Percentiles rank a stretch among this genome's conserved stretches.
These are phyloP conservation scores for Drosophila rubida DNA, from an alignment of 2,888 invertebrate genomes.

Conservation along the genomic window DNA sequence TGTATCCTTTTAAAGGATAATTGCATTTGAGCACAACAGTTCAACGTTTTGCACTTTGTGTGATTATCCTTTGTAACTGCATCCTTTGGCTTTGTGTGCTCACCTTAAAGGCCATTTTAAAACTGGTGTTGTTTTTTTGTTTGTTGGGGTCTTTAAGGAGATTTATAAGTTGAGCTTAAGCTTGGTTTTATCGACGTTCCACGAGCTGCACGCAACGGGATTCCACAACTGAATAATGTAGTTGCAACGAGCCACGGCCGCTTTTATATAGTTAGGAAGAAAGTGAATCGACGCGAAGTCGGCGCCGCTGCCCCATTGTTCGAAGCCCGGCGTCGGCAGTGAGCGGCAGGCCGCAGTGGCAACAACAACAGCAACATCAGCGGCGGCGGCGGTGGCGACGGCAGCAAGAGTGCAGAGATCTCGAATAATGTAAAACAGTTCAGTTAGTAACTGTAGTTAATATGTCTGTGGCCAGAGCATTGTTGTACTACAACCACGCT, in stretches of 20 bases:
- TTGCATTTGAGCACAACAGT: conserved; percentile 29
- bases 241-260: conserved; percentile 82
- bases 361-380: conserved; percentile 20
- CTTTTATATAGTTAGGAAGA: conserved; percentile 86
- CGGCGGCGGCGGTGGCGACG: conserved; percentile 26
- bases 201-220: conserved; percentile 84
- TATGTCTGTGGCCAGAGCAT: conserved; percentile 23
- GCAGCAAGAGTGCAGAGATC: conserved; percentile 40
- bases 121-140: conserved; percentile 11
- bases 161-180: conserved; percentile 56
- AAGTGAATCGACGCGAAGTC: conserved; percentile 76
- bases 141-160: conserved; percentile 50
- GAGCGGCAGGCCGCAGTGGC: conserved; percentile 12
- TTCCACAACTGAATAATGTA: conserved; percentile 85
- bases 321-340: conserved; percentile 16
- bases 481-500: conserved; percentile 27
- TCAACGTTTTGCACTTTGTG: conserved; percentile 24
- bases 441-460: conserved; percentile 51
- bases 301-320: conserved; percentile 13
- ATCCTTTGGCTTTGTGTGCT: conserved; percentile 57
- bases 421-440: conserved; percentile 60
- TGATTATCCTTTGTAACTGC: conserved; percentile 58
- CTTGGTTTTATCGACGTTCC: conserved; percentile 46
- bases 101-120: conserved; percentile 83
- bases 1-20: conserved; percentile 21